These are phyloP conservation scores for Corynorhinus townsendii DNA, from an alignment of 2,113 vertebrate species.

Conservation along the genomic window DNA sequence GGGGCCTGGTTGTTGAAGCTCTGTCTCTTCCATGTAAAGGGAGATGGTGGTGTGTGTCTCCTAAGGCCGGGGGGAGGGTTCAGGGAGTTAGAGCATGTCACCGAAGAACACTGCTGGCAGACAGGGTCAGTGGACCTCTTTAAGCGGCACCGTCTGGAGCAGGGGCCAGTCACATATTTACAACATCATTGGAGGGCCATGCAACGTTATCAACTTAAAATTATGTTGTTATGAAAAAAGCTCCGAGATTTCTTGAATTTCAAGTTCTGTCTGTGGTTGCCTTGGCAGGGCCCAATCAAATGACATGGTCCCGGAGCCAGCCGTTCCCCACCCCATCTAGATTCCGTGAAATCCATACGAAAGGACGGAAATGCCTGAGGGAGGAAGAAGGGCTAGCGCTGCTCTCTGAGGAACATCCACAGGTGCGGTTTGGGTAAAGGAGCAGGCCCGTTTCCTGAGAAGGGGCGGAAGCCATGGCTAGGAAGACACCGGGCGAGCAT, in stretches of 20 bases:
- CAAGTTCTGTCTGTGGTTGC: no score
- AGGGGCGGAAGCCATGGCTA: neutral
- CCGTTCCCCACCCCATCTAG: no score
- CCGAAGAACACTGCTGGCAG: neutral
- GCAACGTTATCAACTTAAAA: no score
- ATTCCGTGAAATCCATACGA: neutral
- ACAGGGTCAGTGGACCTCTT: neutral
- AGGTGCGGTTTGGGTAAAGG: neutral
- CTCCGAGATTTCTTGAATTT: no score
- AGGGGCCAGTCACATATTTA: no score
- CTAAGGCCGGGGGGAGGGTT: neutral
- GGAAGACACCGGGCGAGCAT: neutral
- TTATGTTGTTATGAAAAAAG: no score
- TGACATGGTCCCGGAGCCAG: no score
- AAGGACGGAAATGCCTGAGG: neutral
- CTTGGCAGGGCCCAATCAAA: no score
- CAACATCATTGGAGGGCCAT: no score
- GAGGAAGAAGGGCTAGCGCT: neutral
- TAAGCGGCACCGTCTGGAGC: neutral
- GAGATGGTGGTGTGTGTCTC: neutral
- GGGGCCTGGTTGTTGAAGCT: neutral
- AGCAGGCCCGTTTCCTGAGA: neutral
- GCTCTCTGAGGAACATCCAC: neutral
- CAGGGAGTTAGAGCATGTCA: neutral
- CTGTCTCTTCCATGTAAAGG: neutral